Base-by-base conservation (phyloP, 1,140 invertebrate genomes). In the Drosophila punjabiensis region DNA sequence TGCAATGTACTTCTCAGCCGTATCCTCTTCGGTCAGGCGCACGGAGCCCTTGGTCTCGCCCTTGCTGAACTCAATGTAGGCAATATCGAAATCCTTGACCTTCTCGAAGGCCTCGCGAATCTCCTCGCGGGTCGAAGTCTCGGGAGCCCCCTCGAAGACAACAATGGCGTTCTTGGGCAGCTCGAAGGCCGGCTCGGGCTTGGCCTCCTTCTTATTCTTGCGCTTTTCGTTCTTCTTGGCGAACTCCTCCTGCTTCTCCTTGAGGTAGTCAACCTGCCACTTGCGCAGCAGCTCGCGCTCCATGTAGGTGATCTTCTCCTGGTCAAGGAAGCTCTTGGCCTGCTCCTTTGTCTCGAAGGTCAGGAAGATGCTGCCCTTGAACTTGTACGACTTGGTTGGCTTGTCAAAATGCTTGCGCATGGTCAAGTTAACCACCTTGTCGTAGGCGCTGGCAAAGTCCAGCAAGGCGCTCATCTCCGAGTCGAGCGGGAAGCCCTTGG, bases 341-440 rank as follows among this genome's bases (percentile, higher is more conserved):
- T 95, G 94, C 59, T 98, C 97, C 58, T 95, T 94, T 33, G 95
- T 96, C 80, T 95, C 95, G 87, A 98, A 99, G 4, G 96, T 96
- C 24, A 96, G 95, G 94, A 98, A 98, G 56, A 98, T 95, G 9
- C 98, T 99, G 47, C 98, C 98, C 94, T 99, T 97, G 86, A 98
- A 98, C 39, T 95, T 93, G 55, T 94, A 94, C 43, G 95, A 94
- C 82, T 96, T 96, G 9, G 94, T 94, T 8, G 95, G 93, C 69
- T 95, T 95, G 79, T 96, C 96, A 41, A 93, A 93, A 77, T 96
- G 97, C 64, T 95, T 95, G 76, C 97, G 95, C 95, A 97, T 96
- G 82, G 95, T 93, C 43, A 99, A 94, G 90, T 96, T 97, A 52
- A 98, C 97, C 41, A 97, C 94, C 53, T 95, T 94, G 13, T 96